Conservation (phyloP, 2,113 vertebrate species). For the Cyphomyrus discorhynchus region DNA sequence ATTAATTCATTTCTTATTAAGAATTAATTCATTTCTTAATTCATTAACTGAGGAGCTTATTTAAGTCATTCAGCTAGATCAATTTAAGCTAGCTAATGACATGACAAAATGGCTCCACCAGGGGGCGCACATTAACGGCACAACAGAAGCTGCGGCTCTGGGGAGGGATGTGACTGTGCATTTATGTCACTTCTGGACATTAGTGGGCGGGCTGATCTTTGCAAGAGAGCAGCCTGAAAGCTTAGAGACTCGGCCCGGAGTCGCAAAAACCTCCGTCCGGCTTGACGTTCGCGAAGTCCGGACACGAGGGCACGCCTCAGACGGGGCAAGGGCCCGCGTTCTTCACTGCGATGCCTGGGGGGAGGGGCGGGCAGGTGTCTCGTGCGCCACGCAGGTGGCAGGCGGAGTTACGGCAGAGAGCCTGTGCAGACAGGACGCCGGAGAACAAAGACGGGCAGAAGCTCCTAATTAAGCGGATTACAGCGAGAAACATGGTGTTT, state of each 20-base stretch:
- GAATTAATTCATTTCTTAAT: background rate
- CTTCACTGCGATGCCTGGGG: background rate
- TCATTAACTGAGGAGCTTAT: background rate
- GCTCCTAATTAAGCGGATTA: constrained; percentile 9
- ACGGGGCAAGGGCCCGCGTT: background rate
- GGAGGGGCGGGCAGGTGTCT: background rate
- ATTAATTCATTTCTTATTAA: background rate
- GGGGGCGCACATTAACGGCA: background rate
- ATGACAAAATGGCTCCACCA: background rate
- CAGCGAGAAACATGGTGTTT: background rate
- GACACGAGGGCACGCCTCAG: background rate
- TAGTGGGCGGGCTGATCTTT: background rate
- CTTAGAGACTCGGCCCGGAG: background rate
- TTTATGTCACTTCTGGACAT: background rate
- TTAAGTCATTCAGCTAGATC: background rate
- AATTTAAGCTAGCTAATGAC: background rate
- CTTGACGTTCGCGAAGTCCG: background rate
- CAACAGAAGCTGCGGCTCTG: background rate
- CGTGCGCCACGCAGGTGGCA: background rate
- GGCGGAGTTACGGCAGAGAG: background rate
- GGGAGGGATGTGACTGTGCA: background rate
- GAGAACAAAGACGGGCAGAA: background rate
- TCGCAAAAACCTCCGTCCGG: background rate
- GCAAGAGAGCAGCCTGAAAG: background rate
- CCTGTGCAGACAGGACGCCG: background rate